Evolutionary conservation across 2,113 vertebrate genomes (phyloP), one percentile per base, ranked within the genome.

Genomic region (Labrus mixtus): DNA sequence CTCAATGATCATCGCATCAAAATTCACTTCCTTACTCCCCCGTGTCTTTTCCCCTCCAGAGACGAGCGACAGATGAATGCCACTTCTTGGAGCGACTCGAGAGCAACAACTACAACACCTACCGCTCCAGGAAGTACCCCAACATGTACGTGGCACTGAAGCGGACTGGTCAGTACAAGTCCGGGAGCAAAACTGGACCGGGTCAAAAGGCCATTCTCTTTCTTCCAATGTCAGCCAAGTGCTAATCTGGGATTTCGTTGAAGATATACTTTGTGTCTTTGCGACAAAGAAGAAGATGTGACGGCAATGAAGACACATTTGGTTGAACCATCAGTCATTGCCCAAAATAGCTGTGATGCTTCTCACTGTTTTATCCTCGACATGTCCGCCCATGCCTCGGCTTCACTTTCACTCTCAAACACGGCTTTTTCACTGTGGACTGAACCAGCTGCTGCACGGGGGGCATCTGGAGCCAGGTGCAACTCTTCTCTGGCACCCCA

Each of bases 181-280:
- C 94, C 2, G 98, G 97, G 75, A 95, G 94, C 81, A 97, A 95
- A 90, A 99, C 98, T 17, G 94, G 96, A 79, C 96, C 95, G 29
- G 98, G 97, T 84, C 98, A 99, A 94, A 99, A 99, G 92, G 97
- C 98, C 78, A 96, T 99, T 78, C 97, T 99, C 76, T 99, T 99
- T 60, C 98, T 99, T 50, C 98, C 98, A 1, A 99, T 99, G 97
- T 96, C 97, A 51, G 94, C 96, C 79, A 98, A 96, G 83, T 93
- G 93, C 93, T 99, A 95, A 97, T 66, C 76, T 16, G 67, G 41
- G 68, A 53, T 23, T 23, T 1, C 60, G n/a, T 6, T 0, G 33
- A 50, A 50, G 54, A 65, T 59, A 48, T 45, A 41, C n/a, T 16
- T 12, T 36, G 19, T 6, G 65, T 37, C 46, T 48, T 48, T 4